A percentile compares a stretch with the other conserved stretches of the same genome.
Conservation (phyloP, 1,140 invertebrate species). For the Apocrypta bakeri region DNA sequence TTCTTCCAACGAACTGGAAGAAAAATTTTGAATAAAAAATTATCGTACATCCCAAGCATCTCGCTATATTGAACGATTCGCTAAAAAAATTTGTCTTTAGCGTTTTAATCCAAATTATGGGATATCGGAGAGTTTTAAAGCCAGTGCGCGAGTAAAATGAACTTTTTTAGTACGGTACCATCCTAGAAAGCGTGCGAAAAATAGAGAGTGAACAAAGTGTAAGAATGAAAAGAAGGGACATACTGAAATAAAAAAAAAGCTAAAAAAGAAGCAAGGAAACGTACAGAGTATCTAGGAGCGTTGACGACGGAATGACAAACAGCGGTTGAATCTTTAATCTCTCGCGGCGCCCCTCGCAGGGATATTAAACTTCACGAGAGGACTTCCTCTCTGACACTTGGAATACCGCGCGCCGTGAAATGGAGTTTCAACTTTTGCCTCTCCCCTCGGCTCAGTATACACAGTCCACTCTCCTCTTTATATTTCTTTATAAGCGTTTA, state of each 20-base stretch:
- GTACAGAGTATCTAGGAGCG: conserved; percentile 28
- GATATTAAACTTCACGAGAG: conserved; percentile 67
- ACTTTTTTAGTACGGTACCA: background rate
- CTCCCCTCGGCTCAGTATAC: conserved; percentile 8
- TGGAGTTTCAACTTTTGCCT: conserved; percentile 60
- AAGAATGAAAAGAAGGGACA: background rate
- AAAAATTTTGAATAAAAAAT: too few relatives aligned
- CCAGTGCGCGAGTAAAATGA: background rate
- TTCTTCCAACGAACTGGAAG: too few relatives aligned
- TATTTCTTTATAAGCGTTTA: background rate
- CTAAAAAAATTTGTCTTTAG: too few relatives aligned
- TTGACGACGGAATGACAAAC: conserved; percentile 66
- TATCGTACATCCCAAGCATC: too few relatives aligned
- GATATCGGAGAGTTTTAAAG: background rate
- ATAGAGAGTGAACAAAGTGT: background rate
- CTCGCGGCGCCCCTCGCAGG: conserved; percentile 59
- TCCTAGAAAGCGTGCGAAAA: background rate
- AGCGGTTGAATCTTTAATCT: conserved; percentile 68
- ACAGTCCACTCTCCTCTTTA: background rate
- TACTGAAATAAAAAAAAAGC: background rate
- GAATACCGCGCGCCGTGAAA: conserved; percentile 58
- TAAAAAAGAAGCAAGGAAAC: background rate
- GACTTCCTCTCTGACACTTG: conserved; percentile 54
- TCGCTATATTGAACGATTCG: background rate
- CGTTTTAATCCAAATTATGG: background rate